Base-by-base conservation (phyloP, 92 coral and sea anemone species). In the Actinostola sp. region DNA sequence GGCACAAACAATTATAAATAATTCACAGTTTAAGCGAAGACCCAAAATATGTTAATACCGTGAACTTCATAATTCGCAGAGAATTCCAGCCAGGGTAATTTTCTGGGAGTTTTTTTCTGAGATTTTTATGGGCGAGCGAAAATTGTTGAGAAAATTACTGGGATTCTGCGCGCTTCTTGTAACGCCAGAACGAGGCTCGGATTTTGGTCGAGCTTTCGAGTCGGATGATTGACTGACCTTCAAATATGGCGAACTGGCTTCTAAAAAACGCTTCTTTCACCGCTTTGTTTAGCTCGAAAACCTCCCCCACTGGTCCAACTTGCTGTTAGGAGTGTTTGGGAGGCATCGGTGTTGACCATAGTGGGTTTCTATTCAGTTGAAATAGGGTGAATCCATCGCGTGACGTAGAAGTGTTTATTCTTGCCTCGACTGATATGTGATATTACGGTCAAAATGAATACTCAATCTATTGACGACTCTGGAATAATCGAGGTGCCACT, bases 391-490 rank as follows among this genome's bases (percentile, higher is more conserved):
- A 41, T 81, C 33, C 42, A 87, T 90, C 97, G 97, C 97, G 97
- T 90, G 97, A 90, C 97, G 97, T 90, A 29, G 75, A 73, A 32
- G 29, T 90, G 97, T 90, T 90, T 87, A 89, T 88, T 75, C 86
- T 88, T 79, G 81, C 75, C 82, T 84, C 79, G 89, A 71, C 81
- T 90, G 97, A 90, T 89, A 90, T 90, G 97, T 92, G 97, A 90
- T 90, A 90, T 82, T 89, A 83, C 83, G 76, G 78, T 83, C 88
- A 85, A 90, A 87, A 90, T 90, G 97, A 90, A 79, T 86, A 81
- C 87, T 87, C 85, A 87, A 87, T 75, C 92, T 76, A 79, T 75
- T 83, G 97, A 87, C 85, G 86, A 85, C 79, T 71, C 88, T 34
- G 97, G 78, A 49, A 84, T 84, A 67, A 55, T 80, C 67, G 86